Percentiles rank a stretch among this genome's conserved stretches.
Evolutionary conservation across 2,113 vertebrate genomes (phyloP).

Genomic region (Daboia siamensis): DNA sequence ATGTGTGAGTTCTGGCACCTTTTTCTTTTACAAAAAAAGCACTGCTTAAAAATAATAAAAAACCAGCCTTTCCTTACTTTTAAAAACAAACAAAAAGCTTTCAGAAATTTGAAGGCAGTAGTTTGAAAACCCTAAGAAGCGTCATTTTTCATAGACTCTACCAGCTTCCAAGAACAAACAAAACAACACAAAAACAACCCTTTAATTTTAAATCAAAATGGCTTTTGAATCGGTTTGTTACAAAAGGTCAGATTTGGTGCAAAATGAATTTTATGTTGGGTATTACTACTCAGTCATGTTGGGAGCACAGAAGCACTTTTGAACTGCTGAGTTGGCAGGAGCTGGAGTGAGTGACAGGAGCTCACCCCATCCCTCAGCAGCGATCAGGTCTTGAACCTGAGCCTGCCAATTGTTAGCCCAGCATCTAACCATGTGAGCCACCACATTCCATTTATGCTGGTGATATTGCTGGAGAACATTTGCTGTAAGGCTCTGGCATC

Average conservation of each 20-base stretch:
- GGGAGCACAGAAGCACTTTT: not conserved
- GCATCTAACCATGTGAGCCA: not conserved
- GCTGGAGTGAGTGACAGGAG: not conserved
- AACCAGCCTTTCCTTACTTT: not conserved
- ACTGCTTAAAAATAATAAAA: not conserved
- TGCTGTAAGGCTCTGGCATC: not conserved
- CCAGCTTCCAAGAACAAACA: not conserved
- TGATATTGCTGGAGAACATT: not conserved
- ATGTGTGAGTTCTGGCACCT: too few species aligned
- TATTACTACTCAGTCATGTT: not conserved
- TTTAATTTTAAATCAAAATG: not conserved
- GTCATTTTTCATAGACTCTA: not conserved
- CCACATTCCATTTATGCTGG: not conserved
- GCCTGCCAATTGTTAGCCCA: not conserved
- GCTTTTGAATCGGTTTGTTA: not conserved
- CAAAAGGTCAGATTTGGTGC: not conserved
- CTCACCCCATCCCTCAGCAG: not conserved
- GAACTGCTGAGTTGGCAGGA: not conserved
- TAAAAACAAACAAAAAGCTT: not conserved
- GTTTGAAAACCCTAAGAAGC: not conserved
- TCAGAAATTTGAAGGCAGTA: not conserved
- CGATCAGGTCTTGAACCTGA: not conserved
- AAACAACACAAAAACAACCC: not conserved
- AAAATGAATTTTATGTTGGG: not conserved
- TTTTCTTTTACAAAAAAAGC: too few species aligned